Base-by-base conservation (phyloP, 1,140 invertebrate genomes). In the Caenorhabditis tropicalis region DNA sequence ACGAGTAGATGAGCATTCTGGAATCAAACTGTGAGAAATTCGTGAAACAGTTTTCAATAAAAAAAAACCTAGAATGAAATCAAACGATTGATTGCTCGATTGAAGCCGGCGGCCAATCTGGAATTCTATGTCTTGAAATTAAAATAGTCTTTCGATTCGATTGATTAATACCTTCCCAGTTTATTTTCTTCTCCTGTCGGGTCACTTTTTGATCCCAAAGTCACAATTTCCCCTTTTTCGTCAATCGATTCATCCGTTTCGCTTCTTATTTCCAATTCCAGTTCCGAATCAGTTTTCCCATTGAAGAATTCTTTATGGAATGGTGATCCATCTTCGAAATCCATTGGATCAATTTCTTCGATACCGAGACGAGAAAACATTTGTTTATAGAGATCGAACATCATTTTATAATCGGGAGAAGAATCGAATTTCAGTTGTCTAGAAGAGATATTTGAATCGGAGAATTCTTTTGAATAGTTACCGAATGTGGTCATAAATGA, bases 401-500 rank as follows among this genome's bases (percentile, higher is more conserved):
- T 74, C 65, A 74, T 74, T 74, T 43, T 33, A 15, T 74, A 74
- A 15, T 74, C 65, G 24, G 65, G 65, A 15, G 65, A 43, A 15
- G 65, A 74, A 15, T 74, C 65, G n/a, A 43, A 74, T 24, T 74
- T 74, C n/a, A 74, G 36, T 43, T 43, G 33, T 12, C 65, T 74
- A 9, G 0, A 74, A 74, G 21, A 60, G 33, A 60, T 12, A 27
- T 33, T 16, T 4, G 31, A 60, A 29, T 58, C 21, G 10, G 6
- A 58, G n/a, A n/a, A n/a, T n/a, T 16, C 10, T 7, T 5, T 10
- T 58, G 27, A 6, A 10, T 4, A 19, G 36, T 24, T n/a, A 74
- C 65, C 65, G 65, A 24, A 86, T 79, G 56, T 86, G 85, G 12
- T 86, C 85, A 56, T 80, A 83, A 31, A 86, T 81, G n/a, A 48